Conservation (phyloP, 2,797 vertebrate species). For the Rhinophrynus dorsalis region DNA sequence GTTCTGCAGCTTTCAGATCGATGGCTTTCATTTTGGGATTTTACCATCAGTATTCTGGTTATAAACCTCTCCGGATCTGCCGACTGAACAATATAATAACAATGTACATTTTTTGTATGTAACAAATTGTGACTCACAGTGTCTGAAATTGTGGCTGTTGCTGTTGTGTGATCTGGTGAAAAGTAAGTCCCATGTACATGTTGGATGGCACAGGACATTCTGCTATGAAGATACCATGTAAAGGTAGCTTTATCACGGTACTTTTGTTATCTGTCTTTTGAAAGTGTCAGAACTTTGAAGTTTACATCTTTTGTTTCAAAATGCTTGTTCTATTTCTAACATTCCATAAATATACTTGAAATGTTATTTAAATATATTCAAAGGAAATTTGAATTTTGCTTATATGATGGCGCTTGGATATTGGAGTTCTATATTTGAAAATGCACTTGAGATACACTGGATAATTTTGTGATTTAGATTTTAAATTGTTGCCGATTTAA, state of each 20-base stretch:
- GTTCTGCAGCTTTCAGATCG: too few relatives aligned
- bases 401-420: conserved; percentile 88
- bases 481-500: conserved; percentile 94
- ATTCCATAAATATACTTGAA: conserved; percentile 99
- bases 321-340: conserved; percentile 90
- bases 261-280: conserved; percentile 85
- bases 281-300: conserved; percentile 84
- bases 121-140: conserved; percentile 91
- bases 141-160: conserved; percentile 95
- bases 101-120: conserved; percentile 87
- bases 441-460: conserved; percentile 99
- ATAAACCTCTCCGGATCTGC: conserved; percentile 69
- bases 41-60: conserved; percentile 58
- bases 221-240: conserved; percentile 77
- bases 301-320: conserved; percentile 93
- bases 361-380: conserved; percentile 97
- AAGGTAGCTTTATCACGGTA: conserved; percentile 82
- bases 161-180: conserved; percentile 97
- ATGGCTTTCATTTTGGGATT: conserved; percentile 54
- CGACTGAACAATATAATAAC: conserved; percentile 59
- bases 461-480: conserved; percentile 95
- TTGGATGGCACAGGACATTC: conserved; percentile 82
- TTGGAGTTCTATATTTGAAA: conserved; percentile 95
- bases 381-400: conserved; percentile 85
- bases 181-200: conserved; percentile 70